Evolutionary conservation across 1,140 invertebrate genomes (phyloP), one percentile per base, ranked within the genome.

Genomic region (Neodiprion lecontei): DNA sequence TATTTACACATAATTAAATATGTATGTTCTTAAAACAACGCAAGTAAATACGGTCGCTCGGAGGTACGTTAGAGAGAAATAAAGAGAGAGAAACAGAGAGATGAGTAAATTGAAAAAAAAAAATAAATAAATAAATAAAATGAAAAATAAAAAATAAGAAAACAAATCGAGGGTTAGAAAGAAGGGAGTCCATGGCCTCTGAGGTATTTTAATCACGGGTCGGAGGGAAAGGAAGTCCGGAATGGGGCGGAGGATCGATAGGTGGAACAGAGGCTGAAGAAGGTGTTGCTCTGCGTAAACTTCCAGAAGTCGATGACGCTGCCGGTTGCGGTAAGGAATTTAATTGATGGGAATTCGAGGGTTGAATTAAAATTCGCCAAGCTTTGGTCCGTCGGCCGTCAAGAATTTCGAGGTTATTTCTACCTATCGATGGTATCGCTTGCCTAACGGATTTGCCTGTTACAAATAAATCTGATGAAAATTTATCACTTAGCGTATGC

Each of bases 161-260:
- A 40, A 21, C 17, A 21, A 21, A 21, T 21, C 17, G 28, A 40
- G 28, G 5, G 28, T 5, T 2, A 2, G 28, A 40, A 9, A 17
- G 53, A 17, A 0, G 4, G n/a, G 9, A 11, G 53, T 61, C 53
- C n/a, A 12, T 61, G 53, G 53, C 8, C 53, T 17, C 53, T 61
- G 9, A 61, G 53, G 53, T 68, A 75, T 72, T 47, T 70, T 10
- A 73, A 73, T 69, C 14, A 61, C n/a, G 10, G 50, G 53, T 61
- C 28, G 69, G 67, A 49, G 74, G 40, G 14, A 14, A 17, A n/a
- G 5, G 23, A 17, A 28, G 50, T 61, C 21, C 28, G 7, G 28
- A 66, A 7, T 23, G 21, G n/a, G 40, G 17, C 1, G n/a, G 12
- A 14, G 12, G 28, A 17, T 49, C 12, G 47, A 61, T 61, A 61